Evolutionary conservation across 2,888 invertebrate species (phyloP).

Genomic region (Drosophila acutilabella): DNA sequence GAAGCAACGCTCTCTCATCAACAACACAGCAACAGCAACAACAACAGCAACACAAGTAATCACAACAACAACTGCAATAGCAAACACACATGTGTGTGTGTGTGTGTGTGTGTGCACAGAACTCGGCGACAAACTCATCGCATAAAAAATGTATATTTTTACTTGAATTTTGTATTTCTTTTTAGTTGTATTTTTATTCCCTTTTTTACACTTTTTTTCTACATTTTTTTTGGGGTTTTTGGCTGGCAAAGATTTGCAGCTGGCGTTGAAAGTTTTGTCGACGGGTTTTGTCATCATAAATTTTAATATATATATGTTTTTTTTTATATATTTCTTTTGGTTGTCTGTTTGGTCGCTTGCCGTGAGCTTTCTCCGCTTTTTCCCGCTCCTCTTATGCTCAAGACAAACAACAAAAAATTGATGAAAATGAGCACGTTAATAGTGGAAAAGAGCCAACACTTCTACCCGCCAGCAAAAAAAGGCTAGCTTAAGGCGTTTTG

Average conservation of each 20-base stretch:
- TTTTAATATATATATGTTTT: slow-evolving; percentile 59
- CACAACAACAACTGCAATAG: slow-evolving; percentile 11
- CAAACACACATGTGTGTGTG: slow-evolving; percentile 11
- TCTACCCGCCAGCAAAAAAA: background rate
- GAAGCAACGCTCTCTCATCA: slow-evolving; percentile 32
- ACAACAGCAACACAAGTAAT: slow-evolving; percentile 3
- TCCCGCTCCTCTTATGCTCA: background rate
- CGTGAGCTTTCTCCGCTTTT: slow-evolving; percentile 10
- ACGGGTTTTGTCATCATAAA: slow-evolving; percentile 76
- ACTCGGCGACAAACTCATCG: slow-evolving; percentile 47
- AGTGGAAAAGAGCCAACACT: slow-evolving; percentile 26
- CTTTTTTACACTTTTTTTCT: background rate
- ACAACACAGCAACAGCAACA: slow-evolving; percentile 3
- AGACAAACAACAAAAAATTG: background rate
- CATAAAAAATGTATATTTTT: slow-evolving; percentile 70
- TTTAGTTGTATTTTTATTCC: slow-evolving; percentile 23
- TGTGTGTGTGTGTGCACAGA: slow-evolving; percentile 22
- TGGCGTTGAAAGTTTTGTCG: slow-evolving; percentile 74
- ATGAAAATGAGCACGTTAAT: slow-evolving; percentile 63
- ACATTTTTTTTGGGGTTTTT: slow-evolving; percentile 22
- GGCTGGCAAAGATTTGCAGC: slow-evolving; percentile 70
- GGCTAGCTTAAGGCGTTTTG: slow-evolving; percentile 6
- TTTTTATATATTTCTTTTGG: background rate
- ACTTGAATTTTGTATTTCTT: slow-evolving; percentile 58
- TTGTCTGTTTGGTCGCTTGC: slow-evolving; percentile 24